phyloP scores from a whole-genome alignment of 2,888 invertebrate species.

The Lithophane socia region DNA sequence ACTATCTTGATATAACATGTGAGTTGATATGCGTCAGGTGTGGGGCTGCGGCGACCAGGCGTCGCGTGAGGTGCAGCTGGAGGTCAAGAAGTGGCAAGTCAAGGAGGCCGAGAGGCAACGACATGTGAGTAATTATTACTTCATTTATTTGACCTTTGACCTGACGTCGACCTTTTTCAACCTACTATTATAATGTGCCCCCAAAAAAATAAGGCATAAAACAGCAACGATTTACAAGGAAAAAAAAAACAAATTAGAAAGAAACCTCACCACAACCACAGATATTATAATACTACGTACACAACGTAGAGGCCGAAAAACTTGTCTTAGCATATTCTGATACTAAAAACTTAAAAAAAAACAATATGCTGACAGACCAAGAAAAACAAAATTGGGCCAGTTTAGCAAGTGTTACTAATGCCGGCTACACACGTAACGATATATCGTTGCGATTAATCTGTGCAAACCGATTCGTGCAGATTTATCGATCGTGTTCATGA shows the following conservation, averaged over 20 bases:
- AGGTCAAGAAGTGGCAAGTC: conserved; percentile 97
- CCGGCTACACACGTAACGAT: too few species aligned
- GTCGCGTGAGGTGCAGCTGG: conserved; percentile 95
- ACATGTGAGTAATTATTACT: conserved; percentile 69
- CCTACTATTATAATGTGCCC: not conserved
- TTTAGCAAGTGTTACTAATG: not conserved
- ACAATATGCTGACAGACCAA: not conserved
- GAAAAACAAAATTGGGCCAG: not conserved
- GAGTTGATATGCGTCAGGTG: conserved; percentile 84
- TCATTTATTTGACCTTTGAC: not conserved
- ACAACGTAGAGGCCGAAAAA: too few species aligned
- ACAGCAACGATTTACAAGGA: not conserved
- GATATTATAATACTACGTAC: too few species aligned
- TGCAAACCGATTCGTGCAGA: too few species aligned
- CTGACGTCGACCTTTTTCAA: not conserved
- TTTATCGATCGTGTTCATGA: too few species aligned
- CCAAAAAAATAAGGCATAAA: not conserved
- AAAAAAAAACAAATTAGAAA: not conserved
- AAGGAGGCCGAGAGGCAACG: conserved; percentile 96
- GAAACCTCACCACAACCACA: too few species aligned
- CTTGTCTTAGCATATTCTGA: not conserved
- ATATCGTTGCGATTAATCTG: too few species aligned
- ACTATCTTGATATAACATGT: not conserved
- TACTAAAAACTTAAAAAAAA: not conserved
- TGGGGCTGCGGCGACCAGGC: conserved; percentile 97